Evolutionary conservation across 37 sponge, comb jelly and placozoan genomes (phyloP).

Genomic region (Diacarnus erythraeanus): DNA sequence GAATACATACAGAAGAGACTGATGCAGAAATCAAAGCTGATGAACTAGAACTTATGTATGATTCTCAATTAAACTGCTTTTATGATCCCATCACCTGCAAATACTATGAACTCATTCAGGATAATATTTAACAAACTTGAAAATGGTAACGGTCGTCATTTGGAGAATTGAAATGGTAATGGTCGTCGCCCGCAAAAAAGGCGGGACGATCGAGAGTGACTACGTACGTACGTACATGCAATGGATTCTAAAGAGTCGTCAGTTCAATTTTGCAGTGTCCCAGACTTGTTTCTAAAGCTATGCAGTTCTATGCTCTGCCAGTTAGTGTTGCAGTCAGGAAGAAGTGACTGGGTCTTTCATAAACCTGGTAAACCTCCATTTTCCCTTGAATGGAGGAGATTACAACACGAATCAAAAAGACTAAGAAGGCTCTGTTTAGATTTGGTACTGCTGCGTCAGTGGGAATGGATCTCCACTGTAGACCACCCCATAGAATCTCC

Average conservation of each 20-base stretch:
- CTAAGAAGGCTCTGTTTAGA: neutral
- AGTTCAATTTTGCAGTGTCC: neutral
- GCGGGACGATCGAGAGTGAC: too few relatives aligned
- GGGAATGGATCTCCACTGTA: neutral
- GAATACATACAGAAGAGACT: slow-evolving; percentile 3
- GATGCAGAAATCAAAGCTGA: slow-evolving; percentile 41
- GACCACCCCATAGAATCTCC: neutral
- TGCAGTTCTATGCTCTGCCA: neutral
- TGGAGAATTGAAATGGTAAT: too few relatives aligned
- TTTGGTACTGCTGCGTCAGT: neutral
- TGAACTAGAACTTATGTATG: slow-evolving; percentile 85
- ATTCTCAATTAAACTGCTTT: slow-evolving; percentile 82
- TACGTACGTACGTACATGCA: too few relatives aligned
- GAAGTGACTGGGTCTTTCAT: neutral
- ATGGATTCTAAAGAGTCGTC: neutral
- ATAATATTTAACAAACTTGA: neutral
- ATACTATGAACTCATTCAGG: slow-evolving; percentile 76
- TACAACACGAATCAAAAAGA: too few relatives aligned
- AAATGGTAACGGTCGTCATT: neutral
- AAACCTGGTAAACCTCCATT: neutral
- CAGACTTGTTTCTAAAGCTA: neutral
- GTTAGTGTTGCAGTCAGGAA: neutral
- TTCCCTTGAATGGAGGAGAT: neutral
- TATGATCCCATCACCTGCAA: slow-evolving; percentile 87
- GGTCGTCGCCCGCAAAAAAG: too few relatives aligned